phyloP scores from a whole-genome alignment of 2,113 vertebrate genomes.

The Mormyrus lacerda region DNA sequence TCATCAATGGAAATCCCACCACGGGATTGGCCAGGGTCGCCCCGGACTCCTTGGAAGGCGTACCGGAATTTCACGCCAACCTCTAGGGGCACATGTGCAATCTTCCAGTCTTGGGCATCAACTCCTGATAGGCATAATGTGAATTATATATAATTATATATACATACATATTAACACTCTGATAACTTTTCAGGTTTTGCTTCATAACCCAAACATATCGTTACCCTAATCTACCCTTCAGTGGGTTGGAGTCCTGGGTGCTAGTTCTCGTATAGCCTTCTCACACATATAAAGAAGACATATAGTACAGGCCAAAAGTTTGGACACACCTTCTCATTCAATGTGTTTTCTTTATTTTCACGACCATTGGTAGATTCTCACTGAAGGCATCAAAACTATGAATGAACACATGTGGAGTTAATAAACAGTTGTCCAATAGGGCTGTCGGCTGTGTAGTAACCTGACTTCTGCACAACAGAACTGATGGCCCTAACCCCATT shows the following conservation, averaged over 20 bases:
- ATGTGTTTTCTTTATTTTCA: too few species aligned
- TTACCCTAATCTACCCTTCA: neutral
- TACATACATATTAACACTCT: neutral
- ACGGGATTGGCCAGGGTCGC: constrained; percentile 46
- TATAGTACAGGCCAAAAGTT: too few species aligned
- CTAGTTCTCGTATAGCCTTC: neutral
- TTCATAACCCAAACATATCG: neutral
- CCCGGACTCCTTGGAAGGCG: constrained; percentile 72
- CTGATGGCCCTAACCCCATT: too few species aligned
- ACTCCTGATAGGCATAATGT: constrained; percentile 53
- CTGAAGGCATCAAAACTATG: too few species aligned
- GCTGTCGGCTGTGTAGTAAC: too few species aligned
- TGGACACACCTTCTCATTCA: too few species aligned
- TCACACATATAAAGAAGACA: neutral
- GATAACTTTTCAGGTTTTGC: neutral
- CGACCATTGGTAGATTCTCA: too few species aligned
- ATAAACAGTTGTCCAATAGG: too few species aligned
- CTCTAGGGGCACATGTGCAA: constrained; percentile 69
- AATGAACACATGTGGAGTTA: too few species aligned
- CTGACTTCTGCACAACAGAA: too few species aligned
- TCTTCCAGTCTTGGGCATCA: constrained; percentile 69
- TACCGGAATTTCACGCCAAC: constrained; percentile 80
- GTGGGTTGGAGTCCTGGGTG: neutral
- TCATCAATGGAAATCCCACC: constrained; percentile 80
- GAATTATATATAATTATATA: neutral